These are phyloP conservation scores for Megalops cyprinoides DNA, from an alignment of 2,797 vertebrate species.

Conservation along the genomic window DNA sequence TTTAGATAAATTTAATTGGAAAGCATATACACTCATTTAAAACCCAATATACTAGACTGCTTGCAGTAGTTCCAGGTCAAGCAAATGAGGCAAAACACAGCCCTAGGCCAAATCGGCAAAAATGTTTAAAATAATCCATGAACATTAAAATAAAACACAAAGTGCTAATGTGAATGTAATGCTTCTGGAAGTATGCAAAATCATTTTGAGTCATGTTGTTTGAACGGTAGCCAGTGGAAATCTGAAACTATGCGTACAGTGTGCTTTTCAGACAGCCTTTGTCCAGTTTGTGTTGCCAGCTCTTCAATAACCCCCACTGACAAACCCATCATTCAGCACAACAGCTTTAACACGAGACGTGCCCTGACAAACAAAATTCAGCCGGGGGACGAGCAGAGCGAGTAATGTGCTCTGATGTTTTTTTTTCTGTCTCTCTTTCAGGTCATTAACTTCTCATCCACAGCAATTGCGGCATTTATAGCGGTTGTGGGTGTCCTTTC, in stretches of 20 bases:
- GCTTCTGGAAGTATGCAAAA: not conserved
- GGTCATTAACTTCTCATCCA: constrained; percentile 90
- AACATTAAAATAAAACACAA: not conserved
- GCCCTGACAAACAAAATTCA: not conserved
- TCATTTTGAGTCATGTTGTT: not conserved
- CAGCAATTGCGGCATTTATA: constrained; percentile 89
- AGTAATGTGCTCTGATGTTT: not conserved
- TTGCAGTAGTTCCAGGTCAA: not conserved
- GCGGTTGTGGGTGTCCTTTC: constrained; percentile 92
- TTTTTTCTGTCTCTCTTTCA: constrained; percentile 58
- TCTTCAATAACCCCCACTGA: not conserved
- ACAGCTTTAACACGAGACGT: not conserved
- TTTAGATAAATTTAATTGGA: not conserved
- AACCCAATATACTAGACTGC: not conserved
- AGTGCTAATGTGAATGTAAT: not conserved
- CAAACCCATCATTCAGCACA: not conserved
- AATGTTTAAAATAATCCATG: not conserved
- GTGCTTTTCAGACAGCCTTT: not conserved
- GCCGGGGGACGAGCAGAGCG: not conserved
- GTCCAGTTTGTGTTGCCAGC: not conserved
- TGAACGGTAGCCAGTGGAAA: not conserved
- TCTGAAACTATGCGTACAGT: not conserved
- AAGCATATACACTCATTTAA: not conserved
- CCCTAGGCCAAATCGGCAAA: not conserved
- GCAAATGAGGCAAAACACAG: not conserved